Percentiles rank a stretch among this genome's conserved stretches.
Conservation (phyloP, 2,888 invertebrate species). For the Cantharis rufa region DNA sequence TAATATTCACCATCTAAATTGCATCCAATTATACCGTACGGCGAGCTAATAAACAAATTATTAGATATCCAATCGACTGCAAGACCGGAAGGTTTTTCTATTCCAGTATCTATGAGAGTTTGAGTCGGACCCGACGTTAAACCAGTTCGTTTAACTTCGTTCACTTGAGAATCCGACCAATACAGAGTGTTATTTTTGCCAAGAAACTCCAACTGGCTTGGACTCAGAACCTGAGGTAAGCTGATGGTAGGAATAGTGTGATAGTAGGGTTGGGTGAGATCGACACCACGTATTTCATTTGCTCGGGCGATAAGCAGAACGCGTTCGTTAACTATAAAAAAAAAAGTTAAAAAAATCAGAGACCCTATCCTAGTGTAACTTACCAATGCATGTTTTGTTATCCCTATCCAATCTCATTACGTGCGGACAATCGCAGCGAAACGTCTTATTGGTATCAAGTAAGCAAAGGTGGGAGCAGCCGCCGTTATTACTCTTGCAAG, state of each 20-base stretch:
- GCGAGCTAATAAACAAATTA: conserved; percentile 71
- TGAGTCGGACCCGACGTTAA: conserved; percentile 71
- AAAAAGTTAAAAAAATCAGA: not conserved
- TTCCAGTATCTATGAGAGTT: conserved; percentile 74
- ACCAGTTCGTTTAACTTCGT: conserved; percentile 73
- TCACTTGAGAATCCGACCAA: conserved; percentile 77
- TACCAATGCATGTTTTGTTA: conserved; percentile 68
- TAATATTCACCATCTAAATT: conserved; percentile 75
- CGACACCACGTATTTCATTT: conserved; percentile 83
- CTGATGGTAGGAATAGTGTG: conserved; percentile 83
- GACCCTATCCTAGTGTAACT: conserved; percentile 39
- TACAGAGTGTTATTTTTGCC: conserved; percentile 69
- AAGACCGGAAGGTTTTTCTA: conserved; percentile 69
- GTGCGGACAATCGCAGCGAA: conserved; percentile 83
- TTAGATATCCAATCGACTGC: conserved; percentile 83
- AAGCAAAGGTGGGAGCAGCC: conserved; percentile 84
- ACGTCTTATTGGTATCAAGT: conserved; percentile 66
- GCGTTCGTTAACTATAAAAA: conserved; percentile 69
- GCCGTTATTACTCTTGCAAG: conserved; percentile 70
- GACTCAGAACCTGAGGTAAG: conserved; percentile 70
- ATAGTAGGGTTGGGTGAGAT: conserved; percentile 73
- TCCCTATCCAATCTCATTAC: conserved; percentile 77
- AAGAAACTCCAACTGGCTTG: conserved; percentile 72
- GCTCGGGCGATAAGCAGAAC: conserved; percentile 76
- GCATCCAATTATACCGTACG: conserved; percentile 69